phyloP scores from a whole-genome alignment of 1,140 invertebrate genomes.

The Drosophila sp. region DNA sequence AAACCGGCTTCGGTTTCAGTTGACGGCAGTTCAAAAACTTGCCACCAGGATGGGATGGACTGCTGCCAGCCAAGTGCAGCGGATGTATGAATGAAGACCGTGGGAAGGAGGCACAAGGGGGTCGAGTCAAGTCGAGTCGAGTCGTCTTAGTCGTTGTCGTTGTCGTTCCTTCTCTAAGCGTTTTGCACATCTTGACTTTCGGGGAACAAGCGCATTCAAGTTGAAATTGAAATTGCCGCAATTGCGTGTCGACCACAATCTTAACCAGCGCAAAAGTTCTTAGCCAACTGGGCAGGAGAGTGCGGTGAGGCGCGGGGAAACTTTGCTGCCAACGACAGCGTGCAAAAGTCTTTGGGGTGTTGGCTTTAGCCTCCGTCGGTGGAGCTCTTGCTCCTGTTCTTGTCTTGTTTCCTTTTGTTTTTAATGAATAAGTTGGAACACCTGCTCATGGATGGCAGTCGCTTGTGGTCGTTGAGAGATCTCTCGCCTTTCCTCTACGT shows the following conservation, averaged over 20 bases:
- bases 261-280: conserved; percentile 66
- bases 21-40: conserved; percentile 58
- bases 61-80: conserved; percentile 42
- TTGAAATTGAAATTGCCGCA: conserved; percentile 79
- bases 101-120: conserved; percentile 12
- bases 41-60: conserved; percentile 73
- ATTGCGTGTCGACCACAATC: conserved; percentile 79
- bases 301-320: not conserved
- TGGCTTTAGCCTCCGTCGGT: conserved; percentile 22
- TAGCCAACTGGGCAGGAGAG: conserved; percentile 35
- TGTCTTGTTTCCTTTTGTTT: conserved; percentile 69
- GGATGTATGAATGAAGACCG: conserved; percentile 55
- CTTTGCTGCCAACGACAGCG: conserved; percentile 24
- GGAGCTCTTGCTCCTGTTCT: conserved; percentile 26
- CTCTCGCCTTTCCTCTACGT: conserved; percentile 20
- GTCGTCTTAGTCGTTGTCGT: not conserved
- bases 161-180: conserved; percentile 46
- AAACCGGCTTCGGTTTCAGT: conserved; percentile 76
- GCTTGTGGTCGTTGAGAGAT: conserved; percentile 45
- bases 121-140: not conserved
- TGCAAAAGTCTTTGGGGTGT: conserved; percentile 32
- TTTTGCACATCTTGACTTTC: conserved; percentile 46
- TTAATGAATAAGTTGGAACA: conserved; percentile 79
- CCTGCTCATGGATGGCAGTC: conserved; percentile 53
- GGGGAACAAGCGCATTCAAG: conserved; percentile 58